Conservation (phyloP, 2,797 vertebrate species). For the Notolepis coatsorum region DNA sequence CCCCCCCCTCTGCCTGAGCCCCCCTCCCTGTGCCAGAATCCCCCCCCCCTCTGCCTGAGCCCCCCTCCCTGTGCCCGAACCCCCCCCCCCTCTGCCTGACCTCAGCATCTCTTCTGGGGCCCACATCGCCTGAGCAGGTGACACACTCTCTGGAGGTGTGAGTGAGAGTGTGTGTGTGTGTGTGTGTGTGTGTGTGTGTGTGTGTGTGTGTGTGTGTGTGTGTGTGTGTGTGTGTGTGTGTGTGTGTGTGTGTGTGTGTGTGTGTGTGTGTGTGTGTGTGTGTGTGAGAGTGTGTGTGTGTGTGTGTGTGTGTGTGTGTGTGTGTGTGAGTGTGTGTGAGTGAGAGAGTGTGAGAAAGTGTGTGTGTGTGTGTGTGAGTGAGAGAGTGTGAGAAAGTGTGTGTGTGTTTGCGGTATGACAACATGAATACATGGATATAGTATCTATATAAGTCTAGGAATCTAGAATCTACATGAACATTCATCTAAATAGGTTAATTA, state of each 20-base stretch:
- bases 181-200: conserved; percentile 37
- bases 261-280: neutral
- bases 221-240: neutral
- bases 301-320: conserved; percentile 7
- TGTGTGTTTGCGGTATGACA: neutral
- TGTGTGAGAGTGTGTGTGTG: neutral
- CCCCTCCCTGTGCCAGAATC: neutral
- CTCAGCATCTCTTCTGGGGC: conserved; percentile 11
- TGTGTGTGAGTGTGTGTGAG: neutral
- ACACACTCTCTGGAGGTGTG: conserved; percentile 48
- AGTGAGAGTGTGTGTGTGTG: conserved; percentile 14
- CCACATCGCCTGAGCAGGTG: conserved; percentile 46
- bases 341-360: neutral
- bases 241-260: neutral
- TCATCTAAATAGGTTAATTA: conserved; percentile 2
- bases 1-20: conserved; percentile 5
- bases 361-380: neutral
- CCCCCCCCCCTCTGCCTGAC: too few species aligned
- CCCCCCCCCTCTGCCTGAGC: too few species aligned
- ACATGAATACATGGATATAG: neutral
- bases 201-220: conserved; percentile 45
- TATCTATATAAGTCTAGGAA: neutral
- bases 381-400: neutral
- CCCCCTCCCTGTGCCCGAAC: neutral
- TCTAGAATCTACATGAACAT: neutral